Conservation (phyloP, 2,113 vertebrate species). For the Electrona antarctica region DNA sequence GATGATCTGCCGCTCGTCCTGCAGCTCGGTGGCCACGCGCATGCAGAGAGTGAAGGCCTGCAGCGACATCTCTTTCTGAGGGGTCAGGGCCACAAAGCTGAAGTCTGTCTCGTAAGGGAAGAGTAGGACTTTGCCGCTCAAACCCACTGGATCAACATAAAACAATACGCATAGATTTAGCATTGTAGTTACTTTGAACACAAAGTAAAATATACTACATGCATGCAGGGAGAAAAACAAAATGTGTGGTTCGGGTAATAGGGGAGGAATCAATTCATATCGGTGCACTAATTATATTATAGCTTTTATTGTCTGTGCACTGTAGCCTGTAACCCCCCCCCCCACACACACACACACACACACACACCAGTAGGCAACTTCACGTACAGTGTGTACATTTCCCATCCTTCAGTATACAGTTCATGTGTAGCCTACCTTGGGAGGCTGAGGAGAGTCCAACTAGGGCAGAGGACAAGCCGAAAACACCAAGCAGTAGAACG, state of each 20-base stretch:
- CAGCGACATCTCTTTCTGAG: slow-evolving; percentile 74
- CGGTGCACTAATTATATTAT: too few species aligned
- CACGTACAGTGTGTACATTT: too few species aligned
- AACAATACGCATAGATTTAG: not conserved
- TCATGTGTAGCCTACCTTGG: slow-evolving; percentile 57
- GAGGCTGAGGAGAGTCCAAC: slow-evolving; percentile 37
- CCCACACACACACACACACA: too few species aligned
- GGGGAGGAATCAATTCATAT: too few species aligned
- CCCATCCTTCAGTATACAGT: too few species aligned
- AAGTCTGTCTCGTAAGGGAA: slow-evolving; percentile 82
- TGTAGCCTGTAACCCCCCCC: too few species aligned
- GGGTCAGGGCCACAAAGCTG: slow-evolving; percentile 78
- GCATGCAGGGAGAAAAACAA: too few species aligned
- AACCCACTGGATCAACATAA: slow-evolving; percentile 60
- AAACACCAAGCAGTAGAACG: slow-evolving; percentile 42
- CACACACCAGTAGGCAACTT: too few species aligned
- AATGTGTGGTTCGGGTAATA: too few species aligned
- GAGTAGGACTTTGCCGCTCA: slow-evolving; percentile 74
- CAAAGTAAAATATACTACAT: too few species aligned
- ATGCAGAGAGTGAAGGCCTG: slow-evolving; percentile 74
- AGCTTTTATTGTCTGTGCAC: too few species aligned
- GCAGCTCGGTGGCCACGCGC: slow-evolving; percentile 73
- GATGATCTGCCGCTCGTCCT: slow-evolving; percentile 77
- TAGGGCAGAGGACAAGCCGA: slow-evolving; percentile 27
- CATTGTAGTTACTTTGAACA: too few species aligned